Percentiles rank a stretch among this genome's conserved stretches.
Conservation (phyloP, 2,888 invertebrate genomes). For the Chironomus riparius region DNA sequence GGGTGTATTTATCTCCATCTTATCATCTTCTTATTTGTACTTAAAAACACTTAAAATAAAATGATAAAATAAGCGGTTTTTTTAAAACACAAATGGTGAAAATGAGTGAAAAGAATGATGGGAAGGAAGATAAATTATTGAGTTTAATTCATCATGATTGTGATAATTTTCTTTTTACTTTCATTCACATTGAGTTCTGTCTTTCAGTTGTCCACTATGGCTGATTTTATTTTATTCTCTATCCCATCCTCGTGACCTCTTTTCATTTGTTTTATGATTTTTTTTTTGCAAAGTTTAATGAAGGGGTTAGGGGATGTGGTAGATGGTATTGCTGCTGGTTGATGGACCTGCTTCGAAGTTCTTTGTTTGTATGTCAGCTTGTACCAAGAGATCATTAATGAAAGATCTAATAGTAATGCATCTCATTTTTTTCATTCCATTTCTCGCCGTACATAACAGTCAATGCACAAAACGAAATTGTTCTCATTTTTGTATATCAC, state of each 20-base stretch:
- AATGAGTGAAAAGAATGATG: background rate
- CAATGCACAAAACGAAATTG: no score
- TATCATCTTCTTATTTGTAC: background rate
- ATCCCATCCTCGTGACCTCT: background rate
- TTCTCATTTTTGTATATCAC: background rate
- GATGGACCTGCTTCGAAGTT: no score
- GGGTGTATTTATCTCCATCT: background rate
- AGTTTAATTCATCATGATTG: slow-evolving; percentile 15
- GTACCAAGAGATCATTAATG: no score
- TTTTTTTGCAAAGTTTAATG: background rate
- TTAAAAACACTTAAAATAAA: background rate
- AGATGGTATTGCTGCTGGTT: no score
- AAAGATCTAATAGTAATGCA: no score
- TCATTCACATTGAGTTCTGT: background rate
- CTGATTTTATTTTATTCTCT: background rate
- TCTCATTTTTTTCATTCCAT: no score
- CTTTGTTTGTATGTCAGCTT: no score
- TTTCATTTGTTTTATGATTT: background rate
- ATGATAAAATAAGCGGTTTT: background rate
- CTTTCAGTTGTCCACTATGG: background rate
- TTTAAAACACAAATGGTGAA: background rate
- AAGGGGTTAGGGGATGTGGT: no score
- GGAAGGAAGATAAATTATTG: background rate
- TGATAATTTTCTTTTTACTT: background rate
- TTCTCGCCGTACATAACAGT: no score